Evolutionary conservation across 2,888 invertebrate genomes (phyloP), one percentile per base, ranked within the genome.

Genomic region (Calliopum simillimum): DNA sequence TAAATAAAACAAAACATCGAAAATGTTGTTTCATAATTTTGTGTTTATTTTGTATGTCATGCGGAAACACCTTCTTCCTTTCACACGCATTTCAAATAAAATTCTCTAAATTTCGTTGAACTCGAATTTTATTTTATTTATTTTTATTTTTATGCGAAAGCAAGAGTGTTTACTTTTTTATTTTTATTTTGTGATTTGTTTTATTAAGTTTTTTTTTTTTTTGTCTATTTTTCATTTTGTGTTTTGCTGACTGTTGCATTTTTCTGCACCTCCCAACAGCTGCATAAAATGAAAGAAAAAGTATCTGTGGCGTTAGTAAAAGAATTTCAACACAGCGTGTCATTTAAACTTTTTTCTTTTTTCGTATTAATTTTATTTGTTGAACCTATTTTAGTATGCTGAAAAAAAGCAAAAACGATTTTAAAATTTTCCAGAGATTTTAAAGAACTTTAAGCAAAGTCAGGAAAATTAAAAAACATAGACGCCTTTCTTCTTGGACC

Each of bases 21-120:
- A 6, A 51, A 14, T 5, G 25, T 51, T 51, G 14, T 43, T 55
- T 21, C 43, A n/a, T 55, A 21, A 53, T 53, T 23, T 53, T 6
- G 4, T 14, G 21, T 12, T 43, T 41, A 16, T 23, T 59, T 59
- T 59, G n/a, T 11, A 16, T 41, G 33, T 43, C 59, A 59, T 43
- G 59, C 59, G 59, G 59, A 59, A 59, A 41, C 41, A 53, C 3
- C 53, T 6, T 12, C 8, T 33, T 58, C 33, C 33, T 41, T 3
- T 33, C 25, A 16, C 58, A 58, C 58, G 14, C 16, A 33, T 61
- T 61, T 44, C 13, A 33, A 33, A 33, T 33, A 33, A 63, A 43
- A 63, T 63, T 47, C 49, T 49, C n/a, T n/a, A 63, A 63, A 63
- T 63, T 62, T 49, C 62, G 25, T 49, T 63, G 62, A 63, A 63